phyloP scores from a whole-genome alignment of 2,113 vertebrate genomes.

The Notarius lentiginosus region DNA sequence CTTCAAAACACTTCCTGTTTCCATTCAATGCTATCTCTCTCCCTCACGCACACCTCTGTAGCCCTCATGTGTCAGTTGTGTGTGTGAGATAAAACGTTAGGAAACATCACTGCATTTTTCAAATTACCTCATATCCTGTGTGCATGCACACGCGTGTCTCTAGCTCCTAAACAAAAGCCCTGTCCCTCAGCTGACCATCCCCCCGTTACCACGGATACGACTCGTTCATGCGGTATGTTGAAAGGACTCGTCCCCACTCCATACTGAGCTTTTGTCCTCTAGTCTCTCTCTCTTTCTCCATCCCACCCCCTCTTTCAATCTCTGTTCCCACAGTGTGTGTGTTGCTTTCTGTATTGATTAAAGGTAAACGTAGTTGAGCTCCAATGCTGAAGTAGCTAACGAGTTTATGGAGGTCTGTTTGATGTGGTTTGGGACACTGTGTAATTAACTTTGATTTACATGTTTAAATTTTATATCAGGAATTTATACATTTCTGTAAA shows the following conservation, averaged over 20 bases:
- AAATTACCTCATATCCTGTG: slow-evolving; percentile 19
- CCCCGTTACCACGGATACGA: slow-evolving; percentile 69
- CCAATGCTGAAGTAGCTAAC: not conserved
- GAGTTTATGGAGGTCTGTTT: not conserved
- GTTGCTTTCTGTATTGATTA: not conserved
- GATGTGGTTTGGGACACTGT: not conserved
- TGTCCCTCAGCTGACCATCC: slow-evolving; percentile 77
- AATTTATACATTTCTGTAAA: too few relatives aligned
- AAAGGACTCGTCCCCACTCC: slow-evolving; percentile 68
- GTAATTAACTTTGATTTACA: not conserved
- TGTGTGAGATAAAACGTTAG: not conserved
- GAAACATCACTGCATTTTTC: slow-evolving; percentile 55
- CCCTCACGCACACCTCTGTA: not conserved
- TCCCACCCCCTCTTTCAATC: slow-evolving; percentile 44
- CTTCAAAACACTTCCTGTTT: slow-evolving; percentile 26
- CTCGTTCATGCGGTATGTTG: slow-evolving; percentile 70
- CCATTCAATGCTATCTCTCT: not conserved
- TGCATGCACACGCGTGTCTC: slow-evolving; percentile 10
- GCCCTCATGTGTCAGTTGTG: too few relatives aligned
- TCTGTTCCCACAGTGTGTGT: slow-evolving; percentile 27
- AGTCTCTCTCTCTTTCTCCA: slow-evolving; percentile 23
- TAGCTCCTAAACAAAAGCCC: slow-evolving; percentile 67
- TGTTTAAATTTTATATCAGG: too few relatives aligned
- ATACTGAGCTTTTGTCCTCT: slow-evolving; percentile 77
- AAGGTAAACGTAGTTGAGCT: not conserved